Conservation (phyloP, 2,888 invertebrate genomes). For the Byasa hedistus region DNA sequence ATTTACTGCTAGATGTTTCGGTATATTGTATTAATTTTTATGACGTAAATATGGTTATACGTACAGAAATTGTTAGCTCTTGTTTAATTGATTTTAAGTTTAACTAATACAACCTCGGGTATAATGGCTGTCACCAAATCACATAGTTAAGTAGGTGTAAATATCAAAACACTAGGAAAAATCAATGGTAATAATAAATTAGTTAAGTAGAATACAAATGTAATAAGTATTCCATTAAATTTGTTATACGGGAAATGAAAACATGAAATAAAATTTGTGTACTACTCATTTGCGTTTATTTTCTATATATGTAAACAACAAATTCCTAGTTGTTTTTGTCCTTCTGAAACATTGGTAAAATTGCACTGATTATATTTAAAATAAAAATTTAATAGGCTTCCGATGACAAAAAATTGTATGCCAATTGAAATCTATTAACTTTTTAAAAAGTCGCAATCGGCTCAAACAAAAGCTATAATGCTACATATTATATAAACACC, state of each 20-base stretch:
- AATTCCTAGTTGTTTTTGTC: too few species aligned
- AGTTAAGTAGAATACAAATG: constrained; percentile 56
- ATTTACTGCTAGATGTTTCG: neutral
- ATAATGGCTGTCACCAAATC: constrained; percentile 1
- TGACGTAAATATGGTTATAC: neutral
- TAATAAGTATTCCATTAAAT: constrained; percentile 69
- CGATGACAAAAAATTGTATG: too few species aligned
- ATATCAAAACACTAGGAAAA: constrained; percentile 46
- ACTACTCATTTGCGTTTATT: constrained; percentile 35
- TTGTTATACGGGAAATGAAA: constrained; percentile 78
- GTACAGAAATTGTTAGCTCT: neutral
- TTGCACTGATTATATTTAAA: too few species aligned
- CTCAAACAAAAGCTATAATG: too few species aligned
- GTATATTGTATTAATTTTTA: neutral
- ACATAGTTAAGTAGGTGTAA: constrained; percentile 43
- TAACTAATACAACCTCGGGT: constrained; percentile 1
- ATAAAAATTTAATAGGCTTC: too few species aligned
- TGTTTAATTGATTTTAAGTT: constrained; percentile 3
- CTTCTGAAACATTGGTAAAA: too few species aligned
- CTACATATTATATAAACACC: too few species aligned
- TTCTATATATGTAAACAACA: neutral
- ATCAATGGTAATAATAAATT: constrained; percentile 45
- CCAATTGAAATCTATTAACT: too few species aligned
- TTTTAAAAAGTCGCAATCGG: too few species aligned
- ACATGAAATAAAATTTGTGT: constrained; percentile 43